Evolutionary conservation across 92 coral and sea anemone species (phyloP).

Genomic region (Desmophyllum pertusum): DNA sequence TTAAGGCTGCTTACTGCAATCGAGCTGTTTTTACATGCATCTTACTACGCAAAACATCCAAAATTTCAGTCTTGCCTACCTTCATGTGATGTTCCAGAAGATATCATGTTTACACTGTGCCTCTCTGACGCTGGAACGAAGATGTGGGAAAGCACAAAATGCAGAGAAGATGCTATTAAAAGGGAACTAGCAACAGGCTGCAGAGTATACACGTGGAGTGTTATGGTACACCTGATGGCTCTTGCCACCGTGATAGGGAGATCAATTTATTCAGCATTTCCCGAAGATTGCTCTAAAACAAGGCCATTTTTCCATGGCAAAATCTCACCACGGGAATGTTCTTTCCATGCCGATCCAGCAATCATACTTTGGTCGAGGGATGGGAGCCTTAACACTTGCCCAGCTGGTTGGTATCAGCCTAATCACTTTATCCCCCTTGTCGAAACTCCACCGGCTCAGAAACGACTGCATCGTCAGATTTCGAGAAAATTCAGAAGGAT

Average conservation of each 20-base stretch:
- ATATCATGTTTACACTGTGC: conserved; percentile 25
- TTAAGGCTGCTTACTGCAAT: conserved; percentile 12
- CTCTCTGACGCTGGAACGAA: conserved; percentile 32
- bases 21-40: conserved; percentile 20
- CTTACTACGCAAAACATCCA: background rate
- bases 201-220: conserved; percentile 5
- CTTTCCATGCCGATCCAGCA: conserved; percentile 10
- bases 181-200: conserved; percentile 34
- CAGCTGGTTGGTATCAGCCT: conserved; percentile 22
- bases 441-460: conserved; percentile 4
- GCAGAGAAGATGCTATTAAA: conserved; percentile 41
- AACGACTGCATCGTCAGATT: background rate
- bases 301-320: conserved; percentile 6
- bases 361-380: conserved; percentile 11
- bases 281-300: background rate
- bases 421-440: conserved; percentile 18
- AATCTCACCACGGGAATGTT: background rate
- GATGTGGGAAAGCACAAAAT: conserved; percentile 35
- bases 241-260: conserved; percentile 11
- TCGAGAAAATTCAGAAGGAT: background rate
- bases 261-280: conserved; percentile 20
- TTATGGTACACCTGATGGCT: conserved; percentile 11
- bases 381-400: conserved; percentile 14
- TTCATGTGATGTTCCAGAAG: background rate
- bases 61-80: background rate